A percentile compares a stretch with the other conserved stretches of the same genome.
phyloP scores from a whole-genome alignment of 1,140 invertebrate genomes.

The Pogonognathellus flavescens region DNA sequence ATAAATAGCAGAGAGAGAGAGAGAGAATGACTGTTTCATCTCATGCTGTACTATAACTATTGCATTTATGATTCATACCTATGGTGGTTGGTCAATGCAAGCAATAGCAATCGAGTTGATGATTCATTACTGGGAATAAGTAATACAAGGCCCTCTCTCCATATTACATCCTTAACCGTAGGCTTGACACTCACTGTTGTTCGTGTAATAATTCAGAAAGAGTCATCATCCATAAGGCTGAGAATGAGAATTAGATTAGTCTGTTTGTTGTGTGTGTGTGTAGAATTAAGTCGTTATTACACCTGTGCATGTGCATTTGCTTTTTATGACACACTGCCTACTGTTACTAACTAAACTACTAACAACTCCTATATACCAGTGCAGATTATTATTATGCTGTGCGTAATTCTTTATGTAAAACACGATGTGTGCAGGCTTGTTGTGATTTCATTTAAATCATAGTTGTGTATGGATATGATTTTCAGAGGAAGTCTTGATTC shows the following conservation, averaged over 20 bases:
- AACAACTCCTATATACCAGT: background rate
- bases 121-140: slow-evolving; percentile 13
- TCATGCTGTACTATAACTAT: background rate
- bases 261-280: background rate
- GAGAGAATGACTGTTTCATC: slow-evolving; percentile 24
- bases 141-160: slow-evolving; percentile 14
- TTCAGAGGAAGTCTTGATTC: slow-evolving; percentile 65
- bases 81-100: slow-evolving; percentile 12
- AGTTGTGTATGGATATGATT: slow-evolving; percentile 43
- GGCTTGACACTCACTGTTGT: too few species aligned
- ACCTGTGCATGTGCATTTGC: background rate
- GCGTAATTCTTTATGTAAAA: too few species aligned
- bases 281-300: background rate
- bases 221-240: slow-evolving; percentile 1
- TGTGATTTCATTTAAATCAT: slow-evolving; percentile 45
- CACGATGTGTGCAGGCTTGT: background rate
- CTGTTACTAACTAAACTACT: background rate
- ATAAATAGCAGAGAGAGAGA: too few species aligned
- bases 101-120: background rate
- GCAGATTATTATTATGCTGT: background rate
- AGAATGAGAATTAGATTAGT: slow-evolving; percentile 3
- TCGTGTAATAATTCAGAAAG: background rate
- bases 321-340: background rate
- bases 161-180: too few species aligned
- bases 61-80: background rate